Percentiles rank a stretch among this genome's conserved stretches.
phyloP scores from a whole-genome alignment of 2,113 vertebrate genomes.

The Passer montanus region DNA sequence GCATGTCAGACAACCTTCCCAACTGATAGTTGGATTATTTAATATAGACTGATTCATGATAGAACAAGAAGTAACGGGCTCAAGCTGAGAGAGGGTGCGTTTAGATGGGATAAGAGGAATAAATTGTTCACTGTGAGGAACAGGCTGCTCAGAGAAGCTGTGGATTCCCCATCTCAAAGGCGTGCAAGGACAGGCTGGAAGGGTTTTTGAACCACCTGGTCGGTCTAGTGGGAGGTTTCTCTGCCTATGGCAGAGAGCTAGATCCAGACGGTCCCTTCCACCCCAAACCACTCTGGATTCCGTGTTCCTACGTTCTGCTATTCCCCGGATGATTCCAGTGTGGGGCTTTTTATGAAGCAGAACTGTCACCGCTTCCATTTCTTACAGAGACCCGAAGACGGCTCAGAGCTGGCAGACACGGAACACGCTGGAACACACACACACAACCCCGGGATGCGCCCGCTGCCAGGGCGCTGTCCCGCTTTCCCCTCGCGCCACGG shows the following conservation, averaged over 20 bases:
- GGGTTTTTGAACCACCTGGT: neutral
- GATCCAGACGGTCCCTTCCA: neutral
- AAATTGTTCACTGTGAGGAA: neutral
- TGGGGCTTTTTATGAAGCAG: neutral
- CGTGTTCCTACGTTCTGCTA: neutral
- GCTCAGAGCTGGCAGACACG: rapidly evolving
- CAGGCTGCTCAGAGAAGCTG: neutral
- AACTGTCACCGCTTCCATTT: neutral
- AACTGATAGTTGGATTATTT: neutral
- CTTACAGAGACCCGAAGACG: rapidly evolving
- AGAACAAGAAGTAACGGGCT: neutral
- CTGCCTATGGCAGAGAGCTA: neutral
- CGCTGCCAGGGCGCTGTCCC: rapidly evolving
- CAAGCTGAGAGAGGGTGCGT: neutral
- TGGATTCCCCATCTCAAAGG: neutral
- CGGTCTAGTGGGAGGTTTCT: neutral
- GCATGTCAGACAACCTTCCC: neutral
- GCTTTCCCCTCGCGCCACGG: rapidly evolving
- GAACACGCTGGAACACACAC: rapidly evolving
- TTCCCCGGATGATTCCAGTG: no score
- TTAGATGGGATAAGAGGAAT: neutral
- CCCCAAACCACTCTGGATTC: neutral
- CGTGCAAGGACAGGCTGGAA: neutral
- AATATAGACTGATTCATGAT: neutral
- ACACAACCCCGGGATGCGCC: rapidly evolving